Percentiles rank a stretch among this genome's conserved stretches.
These are phyloP conservation scores for Rhadina sibilatrix DNA, from an alignment of 2,113 vertebrate species.

Conservation along the genomic window DNA sequence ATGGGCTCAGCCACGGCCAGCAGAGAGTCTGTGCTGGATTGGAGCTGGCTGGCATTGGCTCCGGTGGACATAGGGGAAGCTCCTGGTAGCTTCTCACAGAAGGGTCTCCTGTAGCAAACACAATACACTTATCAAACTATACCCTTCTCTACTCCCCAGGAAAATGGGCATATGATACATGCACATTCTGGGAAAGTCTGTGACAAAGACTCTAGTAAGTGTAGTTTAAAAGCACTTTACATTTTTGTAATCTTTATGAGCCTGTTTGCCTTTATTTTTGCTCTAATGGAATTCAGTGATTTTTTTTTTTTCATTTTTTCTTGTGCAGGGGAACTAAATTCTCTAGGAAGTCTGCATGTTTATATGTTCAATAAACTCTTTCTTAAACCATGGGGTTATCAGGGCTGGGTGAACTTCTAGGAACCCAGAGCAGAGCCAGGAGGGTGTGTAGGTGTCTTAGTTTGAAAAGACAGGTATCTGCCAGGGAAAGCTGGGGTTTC, in stretches of 20 bases:
- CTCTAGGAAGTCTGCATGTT: not conserved
- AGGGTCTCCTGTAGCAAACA: not conserved
- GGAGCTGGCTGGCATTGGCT: not conserved
- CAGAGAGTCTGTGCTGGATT: not conserved
- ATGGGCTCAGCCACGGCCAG: fast-evolving
- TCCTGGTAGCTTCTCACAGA: not conserved
- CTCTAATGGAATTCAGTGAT: not conserved
- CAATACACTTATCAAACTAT: not conserved
- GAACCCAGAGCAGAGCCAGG: not conserved
- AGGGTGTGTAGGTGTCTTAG: not conserved
- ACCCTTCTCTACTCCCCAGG: not conserved
- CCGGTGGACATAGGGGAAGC: not conserved
- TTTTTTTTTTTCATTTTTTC: not conserved
- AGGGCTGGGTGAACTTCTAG: not conserved
- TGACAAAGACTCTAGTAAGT: not conserved
- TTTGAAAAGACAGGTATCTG: too few relatives aligned
- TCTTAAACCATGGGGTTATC: not conserved
- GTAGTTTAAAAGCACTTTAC: not conserved
- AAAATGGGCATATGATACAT: not conserved
- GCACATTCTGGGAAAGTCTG: not conserved
- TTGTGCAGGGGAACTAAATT: not conserved
- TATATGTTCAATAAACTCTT: not conserved
- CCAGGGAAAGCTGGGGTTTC: too few relatives aligned
- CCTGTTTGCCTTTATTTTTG: not conserved
- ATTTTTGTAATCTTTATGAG: not conserved